Evolutionary conservation across 2,113 vertebrate species (phyloP), one percentile per base, ranked within the genome.

Genomic region (Copsychus sechellarum): DNA sequence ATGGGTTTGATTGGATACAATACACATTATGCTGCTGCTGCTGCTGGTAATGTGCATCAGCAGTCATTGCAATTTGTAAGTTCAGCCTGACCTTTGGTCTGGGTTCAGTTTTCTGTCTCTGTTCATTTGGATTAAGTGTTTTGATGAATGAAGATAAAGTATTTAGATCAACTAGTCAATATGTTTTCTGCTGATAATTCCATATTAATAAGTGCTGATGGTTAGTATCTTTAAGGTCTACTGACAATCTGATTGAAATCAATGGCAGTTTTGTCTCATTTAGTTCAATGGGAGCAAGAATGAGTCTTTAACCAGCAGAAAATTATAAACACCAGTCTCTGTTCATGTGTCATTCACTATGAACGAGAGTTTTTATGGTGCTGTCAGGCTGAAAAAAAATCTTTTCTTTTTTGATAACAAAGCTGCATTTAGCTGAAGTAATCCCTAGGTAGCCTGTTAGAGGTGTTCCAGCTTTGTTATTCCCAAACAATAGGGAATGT

Each of bases 401-500:
- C 64, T 81, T 96, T 95, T 80, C 38, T 88, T 81, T 88, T 91
- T 74, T 78, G 33, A 65, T 95, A 94, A 93, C 86, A 92, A 92
- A 92, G 85, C 94, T 92, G 47, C 60, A 72, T 94, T 91, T 95
- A 96, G 82, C 82, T 71, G 69, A 67, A 93, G 80, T 90, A 88
- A 95, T 96, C 95, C 88, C 92, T 74, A 88, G 95, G 92, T 93
- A 94, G 82, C 90, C 92, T 96, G 88, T 96, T 95, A 96, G 72
- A 96, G 90, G 94, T 95, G 86, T 95, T 94, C 78, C 50, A 86
- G 95, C 93, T 94, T 96, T 96, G 80, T 94, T 95, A 86, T 96
- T 90, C 50, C 48, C 69, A 76, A 78, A 92, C 80, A 96, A 94
- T 95, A 78, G 5, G 23, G 76, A 92, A 86, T 78, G 61, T 53